Evolutionary conservation across 2,888 invertebrate genomes (phyloP).

Genomic region (Plutella xylostella): DNA sequence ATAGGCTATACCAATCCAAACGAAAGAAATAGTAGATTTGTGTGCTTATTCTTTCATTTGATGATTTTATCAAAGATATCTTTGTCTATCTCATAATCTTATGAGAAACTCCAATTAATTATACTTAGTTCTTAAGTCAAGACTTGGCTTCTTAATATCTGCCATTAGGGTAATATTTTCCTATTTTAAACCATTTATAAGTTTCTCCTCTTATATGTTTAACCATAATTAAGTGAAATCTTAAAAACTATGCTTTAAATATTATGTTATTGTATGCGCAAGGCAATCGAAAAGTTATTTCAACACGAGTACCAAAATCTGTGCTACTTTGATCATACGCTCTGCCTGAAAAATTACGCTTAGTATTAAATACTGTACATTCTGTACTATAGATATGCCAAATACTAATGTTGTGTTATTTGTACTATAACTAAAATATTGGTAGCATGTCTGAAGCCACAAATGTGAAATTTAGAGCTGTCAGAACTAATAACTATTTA

Average conservation of each 20-base stretch:
- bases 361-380: slow-evolving; percentile 25
- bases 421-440: slow-evolving; percentile 21
- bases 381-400: slow-evolving; percentile 42
- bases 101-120: no score
- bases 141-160: no score
- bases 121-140: no score
- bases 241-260: not conserved
- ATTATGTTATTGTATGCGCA: not conserved
- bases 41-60: no score
- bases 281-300: not conserved
- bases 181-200: not conserved
- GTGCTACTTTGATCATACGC: not conserved
- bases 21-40: no score
- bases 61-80: no score
- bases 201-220: not conserved
- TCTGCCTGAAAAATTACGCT: slow-evolving; percentile 17
- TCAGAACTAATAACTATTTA: no score
- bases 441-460: no score
- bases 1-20: no score
- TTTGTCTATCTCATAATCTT: no score
- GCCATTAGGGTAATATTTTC: no score
- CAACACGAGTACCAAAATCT: not conserved
- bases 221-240: not conserved
- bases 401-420: slow-evolving; percentile 26
- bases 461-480: no score